Percentiles rank a stretch among this genome's conserved stretches.
phyloP scores from a whole-genome alignment of 2,888 invertebrate genomes.

The Podabrus alpinus region DNA sequence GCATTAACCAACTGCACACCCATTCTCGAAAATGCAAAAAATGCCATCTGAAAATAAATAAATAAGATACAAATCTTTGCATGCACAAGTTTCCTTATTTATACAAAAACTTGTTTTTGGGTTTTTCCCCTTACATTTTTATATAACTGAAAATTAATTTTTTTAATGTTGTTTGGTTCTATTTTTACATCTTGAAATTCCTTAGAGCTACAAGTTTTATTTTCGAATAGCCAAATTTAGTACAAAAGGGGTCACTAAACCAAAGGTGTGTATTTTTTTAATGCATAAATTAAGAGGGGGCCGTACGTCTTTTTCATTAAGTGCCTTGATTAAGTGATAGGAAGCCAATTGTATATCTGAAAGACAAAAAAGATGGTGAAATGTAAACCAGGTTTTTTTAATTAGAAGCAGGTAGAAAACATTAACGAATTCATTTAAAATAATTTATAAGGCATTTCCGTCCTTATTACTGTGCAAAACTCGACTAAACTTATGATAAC shows the following conservation, averaged over 20 bases:
- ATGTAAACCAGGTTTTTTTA: neutral
- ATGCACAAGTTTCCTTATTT: neutral
- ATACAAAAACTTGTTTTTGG: neutral
- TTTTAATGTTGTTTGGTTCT: neutral
- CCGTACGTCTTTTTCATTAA: too few species aligned
- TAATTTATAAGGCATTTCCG: constrained; percentile 13
- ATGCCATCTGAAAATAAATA: neutral
- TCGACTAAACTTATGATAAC: constrained; percentile 12
- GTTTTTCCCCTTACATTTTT: neutral
- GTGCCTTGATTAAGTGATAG: too few species aligned
- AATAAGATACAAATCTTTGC: neutral
- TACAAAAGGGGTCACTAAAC: too few species aligned
- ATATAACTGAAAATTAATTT: neutral
- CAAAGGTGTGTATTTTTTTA: too few species aligned
- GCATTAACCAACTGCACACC: neutral
- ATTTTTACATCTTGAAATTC: too few species aligned
- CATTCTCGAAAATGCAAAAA: neutral
- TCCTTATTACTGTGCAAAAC: constrained; percentile 4
- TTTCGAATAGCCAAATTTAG: too few species aligned
- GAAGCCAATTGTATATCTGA: too few species aligned
- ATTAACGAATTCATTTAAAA: neutral
- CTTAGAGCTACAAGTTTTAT: too few species aligned
- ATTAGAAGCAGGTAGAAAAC: neutral
- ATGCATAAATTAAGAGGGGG: too few species aligned
- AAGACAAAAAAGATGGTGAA: neutral